A percentile compares a stretch with the other conserved stretches of the same genome.
Conservation (phyloP, 2,797 vertebrate species). For the Falco naumanni region DNA sequence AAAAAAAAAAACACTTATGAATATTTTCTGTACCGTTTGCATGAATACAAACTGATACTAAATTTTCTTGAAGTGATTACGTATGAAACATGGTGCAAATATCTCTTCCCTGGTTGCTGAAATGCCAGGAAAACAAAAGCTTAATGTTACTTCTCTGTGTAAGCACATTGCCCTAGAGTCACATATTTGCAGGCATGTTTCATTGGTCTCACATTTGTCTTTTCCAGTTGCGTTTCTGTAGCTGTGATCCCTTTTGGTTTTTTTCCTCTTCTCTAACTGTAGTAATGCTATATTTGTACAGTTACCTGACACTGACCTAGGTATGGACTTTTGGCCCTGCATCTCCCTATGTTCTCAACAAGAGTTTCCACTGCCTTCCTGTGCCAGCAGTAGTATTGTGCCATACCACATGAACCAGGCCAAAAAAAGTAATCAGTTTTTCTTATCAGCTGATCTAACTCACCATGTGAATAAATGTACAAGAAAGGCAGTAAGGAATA, state of each 20-base stretch:
- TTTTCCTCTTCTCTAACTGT: background rate
- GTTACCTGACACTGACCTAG: background rate
- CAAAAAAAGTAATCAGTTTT: background rate
- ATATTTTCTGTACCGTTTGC: background rate
- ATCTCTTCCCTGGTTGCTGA: background rate
- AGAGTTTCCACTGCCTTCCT: background rate
- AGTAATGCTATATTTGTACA: background rate
- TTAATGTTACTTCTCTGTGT: background rate
- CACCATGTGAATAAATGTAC: background rate
- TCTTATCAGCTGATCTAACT: background rate
- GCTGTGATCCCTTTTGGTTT: background rate
- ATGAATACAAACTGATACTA: background rate
- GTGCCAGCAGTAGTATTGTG: background rate
- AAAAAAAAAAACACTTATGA: background rate
- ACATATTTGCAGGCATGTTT: background rate
- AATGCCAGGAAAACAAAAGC: background rate
- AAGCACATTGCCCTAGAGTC: background rate
- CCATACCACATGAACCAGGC: background rate
- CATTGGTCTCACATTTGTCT: background rate
- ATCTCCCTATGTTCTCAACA: background rate
- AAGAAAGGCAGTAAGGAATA: background rate
- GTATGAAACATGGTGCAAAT: background rate
- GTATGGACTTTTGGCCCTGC: background rate
- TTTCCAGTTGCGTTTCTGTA: background rate
- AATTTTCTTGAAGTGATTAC: background rate